Evolutionary conservation across 2,113 vertebrate species (phyloP), one percentile per base, ranked within the genome.

Genomic region (Stictonetta naevosa): DNA sequence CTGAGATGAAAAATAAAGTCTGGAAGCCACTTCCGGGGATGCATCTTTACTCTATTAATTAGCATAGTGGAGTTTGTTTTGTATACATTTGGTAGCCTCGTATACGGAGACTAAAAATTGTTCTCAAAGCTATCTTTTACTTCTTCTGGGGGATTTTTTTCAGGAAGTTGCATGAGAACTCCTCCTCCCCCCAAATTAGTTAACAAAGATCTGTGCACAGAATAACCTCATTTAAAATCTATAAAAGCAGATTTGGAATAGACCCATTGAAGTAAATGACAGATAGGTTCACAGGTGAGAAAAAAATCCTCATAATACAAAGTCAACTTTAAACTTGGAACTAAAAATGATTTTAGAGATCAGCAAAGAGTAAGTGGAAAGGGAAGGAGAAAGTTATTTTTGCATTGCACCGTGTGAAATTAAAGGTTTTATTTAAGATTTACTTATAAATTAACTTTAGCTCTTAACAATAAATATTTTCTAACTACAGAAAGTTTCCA

Each of bases 241-340:
- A 15, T 64, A 60, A 72, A 69, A 63, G 77, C 26, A 95, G 64
- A 67, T 64, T 44, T 83, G 28, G 86, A 81, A 60, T 21, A 86
- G 22, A 14, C 34, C 34, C 3, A 48, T 81, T 84, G 78, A 82
- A 89, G 76, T 29, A 96, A 92, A 60, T 53, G 20, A 86, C 29
- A 76, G 66, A 66, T 5, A 91, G 14, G 28, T 63, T n/a, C 67
- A 68, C 86, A 63, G 77, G 60, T 46, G 25, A 86, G 63, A 44
- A 96, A 97, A 91, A 67, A 59, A 13, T 8, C 38, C 52, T 52
- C 28, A 1, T 38, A 73, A 59, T 17, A 63, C 8, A 67, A 90
- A 95, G 56, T 64, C 56, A 81, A 33, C 38, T 72, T 83, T 58
- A 92, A 92, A 83, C 55, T 80, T 78, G 46, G 86, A 94, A 91